A percentile compares a stretch with the other conserved stretches of the same genome.
phyloP scores from a whole-genome alignment of 2,888 invertebrate genomes.

The Megalurothrips usitatus region DNA sequence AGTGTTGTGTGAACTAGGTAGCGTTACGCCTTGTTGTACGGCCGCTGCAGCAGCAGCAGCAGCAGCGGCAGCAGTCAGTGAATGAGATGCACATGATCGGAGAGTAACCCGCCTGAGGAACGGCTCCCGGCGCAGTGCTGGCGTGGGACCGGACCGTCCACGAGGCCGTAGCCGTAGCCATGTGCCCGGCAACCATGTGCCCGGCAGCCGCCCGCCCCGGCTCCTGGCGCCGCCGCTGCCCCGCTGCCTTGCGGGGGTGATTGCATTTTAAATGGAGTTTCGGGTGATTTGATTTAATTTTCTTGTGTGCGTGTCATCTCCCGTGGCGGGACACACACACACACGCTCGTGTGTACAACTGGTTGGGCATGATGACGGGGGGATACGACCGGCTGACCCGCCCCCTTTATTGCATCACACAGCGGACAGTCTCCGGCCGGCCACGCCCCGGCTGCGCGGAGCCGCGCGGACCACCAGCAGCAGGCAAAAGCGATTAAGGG shows the following conservation, averaged over 20 bases:
- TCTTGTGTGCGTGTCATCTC: background rate
- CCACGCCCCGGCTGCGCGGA: background rate
- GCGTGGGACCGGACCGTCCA: no score
- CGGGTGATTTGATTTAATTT: background rate
- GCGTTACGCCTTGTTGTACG: background rate
- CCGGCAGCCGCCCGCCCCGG: no score
- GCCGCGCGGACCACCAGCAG: background rate
- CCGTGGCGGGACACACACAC: background rate
- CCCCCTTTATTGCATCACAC: background rate
- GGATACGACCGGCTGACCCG: background rate
- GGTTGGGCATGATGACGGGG: background rate
- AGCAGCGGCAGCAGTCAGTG: background rate
- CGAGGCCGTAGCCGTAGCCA: background rate
- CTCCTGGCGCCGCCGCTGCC: no score
- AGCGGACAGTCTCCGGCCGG: background rate
- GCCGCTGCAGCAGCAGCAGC: background rate
- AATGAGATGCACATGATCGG: no score
- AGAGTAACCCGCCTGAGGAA: no score
- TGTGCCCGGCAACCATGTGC: background rate
- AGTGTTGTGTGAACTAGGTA: conserved; percentile 11
- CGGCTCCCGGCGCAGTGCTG: no score
- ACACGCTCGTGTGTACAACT: background rate
- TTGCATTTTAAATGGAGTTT: conserved; percentile 21
- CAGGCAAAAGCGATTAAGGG: background rate
- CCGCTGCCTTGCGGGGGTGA: background rate